These are phyloP conservation scores for Cremastinae sp. DNA, from an alignment of 2,888 invertebrate genomes.

Conservation along the genomic window DNA sequence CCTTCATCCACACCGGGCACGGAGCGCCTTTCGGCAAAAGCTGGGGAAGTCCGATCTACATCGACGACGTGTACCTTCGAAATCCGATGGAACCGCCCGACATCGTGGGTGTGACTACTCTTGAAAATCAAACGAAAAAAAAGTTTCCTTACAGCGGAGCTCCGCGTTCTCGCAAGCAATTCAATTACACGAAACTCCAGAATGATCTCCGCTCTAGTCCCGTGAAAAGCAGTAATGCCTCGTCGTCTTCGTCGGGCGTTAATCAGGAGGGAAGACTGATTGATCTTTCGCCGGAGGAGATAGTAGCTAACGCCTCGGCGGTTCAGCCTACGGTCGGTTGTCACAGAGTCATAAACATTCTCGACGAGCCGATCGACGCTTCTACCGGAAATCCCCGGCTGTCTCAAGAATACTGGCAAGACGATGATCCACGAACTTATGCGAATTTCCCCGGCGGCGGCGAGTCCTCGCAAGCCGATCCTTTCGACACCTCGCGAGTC, in stretches of 20 bases:
- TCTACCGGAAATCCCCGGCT: slow-evolving; percentile 7
- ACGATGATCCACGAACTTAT: slow-evolving; percentile 73
- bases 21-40: slow-evolving; percentile 88
- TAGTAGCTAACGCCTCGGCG: slow-evolving; percentile 69
- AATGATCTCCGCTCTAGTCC: slow-evolving; percentile 84
- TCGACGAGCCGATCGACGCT: slow-evolving; percentile 77
- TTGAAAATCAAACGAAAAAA: slow-evolving; percentile 80
- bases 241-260: slow-evolving; percentile 59
- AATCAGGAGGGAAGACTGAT: slow-evolving; percentile 87
- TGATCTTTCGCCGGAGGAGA: slow-evolving; percentile 86
- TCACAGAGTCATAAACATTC: slow-evolving; percentile 76
- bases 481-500: slow-evolving; percentile 85
- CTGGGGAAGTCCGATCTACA: slow-evolving; percentile 91
- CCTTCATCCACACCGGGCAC: slow-evolving; percentile 91
- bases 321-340: slow-evolving; percentile 64
- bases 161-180: slow-evolving; percentile 84
- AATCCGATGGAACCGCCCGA: slow-evolving; percentile 89
- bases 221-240: slow-evolving; percentile 76
- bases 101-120: slow-evolving; percentile 81
- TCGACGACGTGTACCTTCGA: slow-evolving; percentile 89
- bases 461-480: slow-evolving; percentile 81
- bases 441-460: slow-evolving; percentile 74
- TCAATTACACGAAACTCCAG: slow-evolving; percentile 90
- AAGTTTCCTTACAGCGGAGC: slow-evolving; percentile 76
- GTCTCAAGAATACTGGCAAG: slow-evolving; percentile 70